Base-by-base conservation (phyloP, 2,113 vertebrate genomes). In the Aythya baeri region DNA sequence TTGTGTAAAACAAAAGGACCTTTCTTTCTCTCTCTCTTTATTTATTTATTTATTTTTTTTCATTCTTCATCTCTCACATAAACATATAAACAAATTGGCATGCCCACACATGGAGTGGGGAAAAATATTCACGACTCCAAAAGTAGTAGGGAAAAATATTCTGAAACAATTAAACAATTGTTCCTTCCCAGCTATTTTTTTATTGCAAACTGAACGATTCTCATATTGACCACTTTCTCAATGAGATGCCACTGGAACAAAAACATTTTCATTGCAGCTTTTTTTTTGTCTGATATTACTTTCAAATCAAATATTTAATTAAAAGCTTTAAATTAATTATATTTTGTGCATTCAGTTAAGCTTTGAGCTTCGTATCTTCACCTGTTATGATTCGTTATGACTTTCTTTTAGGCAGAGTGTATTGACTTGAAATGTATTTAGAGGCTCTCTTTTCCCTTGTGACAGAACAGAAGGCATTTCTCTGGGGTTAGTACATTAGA, bases 181-280 rank as follows among this genome's bases (percentile, higher is more conserved):
- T 41, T 43, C 68, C 58, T 68, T 50, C 18, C 26, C 14, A n/a
- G 6, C 2, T 16, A 71, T 27, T 63, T 11, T 31, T 41, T 22
- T 32, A 4, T 11, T 0, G 0, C 25, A 72, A 78, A 41, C 29
- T 15, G 10, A 18, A 27, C 6, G 8, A 66, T 3, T 67, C 20
- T 68, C 12, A 55, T 72, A 77, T 72, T n/a, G 67, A 15, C 4
- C 17, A 46, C 6, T 1, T 59, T 73, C 4, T 29, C 57, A n/a
- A 8, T 6, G 2, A 83, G 82, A 61, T 7, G 4, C 7, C 25
- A 38, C 6, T 46, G 50, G 25, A 86, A 90, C 4, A 0, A 32
- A 73, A 74, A 49, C 2, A 0, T 74, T 77, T 90, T 3, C 17
- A 80, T 86, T 41, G 83, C 44, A 59, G 25, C 2, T 75, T 74